Conservation (phyloP, 92 coral and sea anemone genomes). For the Meandrina meandrites region DNA sequence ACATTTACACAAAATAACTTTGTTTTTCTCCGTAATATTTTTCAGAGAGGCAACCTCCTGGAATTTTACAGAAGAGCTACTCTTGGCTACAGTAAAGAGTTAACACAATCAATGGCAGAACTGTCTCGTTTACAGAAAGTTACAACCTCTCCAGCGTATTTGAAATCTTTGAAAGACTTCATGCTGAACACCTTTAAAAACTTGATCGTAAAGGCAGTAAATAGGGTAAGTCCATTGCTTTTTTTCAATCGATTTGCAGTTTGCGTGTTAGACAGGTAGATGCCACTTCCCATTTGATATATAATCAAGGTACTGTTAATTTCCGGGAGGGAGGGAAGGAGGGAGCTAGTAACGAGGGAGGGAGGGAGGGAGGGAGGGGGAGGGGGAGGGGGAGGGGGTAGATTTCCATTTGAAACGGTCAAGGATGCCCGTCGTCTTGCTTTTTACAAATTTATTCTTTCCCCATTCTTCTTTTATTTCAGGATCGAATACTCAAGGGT, state of each 20-base stretch:
- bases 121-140: conserved; percentile 5
- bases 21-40: neutral
- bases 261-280: neutral
- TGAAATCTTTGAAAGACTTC: neutral
- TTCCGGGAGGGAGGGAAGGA: too few species aligned
- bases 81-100: neutral
- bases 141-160: conserved; percentile 1
- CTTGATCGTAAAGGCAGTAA: conserved; percentile 16
- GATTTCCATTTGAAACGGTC: too few species aligned
- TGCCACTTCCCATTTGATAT: neutral
- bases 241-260: neutral
- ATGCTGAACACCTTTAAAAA: neutral
- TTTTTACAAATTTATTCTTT: neutral
- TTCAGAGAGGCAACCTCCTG: conserved; percentile 14
- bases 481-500: conserved; percentile 18
- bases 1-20: neutral
- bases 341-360: too few species aligned
- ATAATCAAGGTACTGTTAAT: too few species aligned
- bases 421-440: too few species aligned
- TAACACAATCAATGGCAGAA: conserved; percentile 5
- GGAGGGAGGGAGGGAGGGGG: too few species aligned
- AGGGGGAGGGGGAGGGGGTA: too few species aligned
- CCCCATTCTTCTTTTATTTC: neutral
- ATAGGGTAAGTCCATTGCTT: neutral
- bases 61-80: conserved; percentile 24